Evolutionary conservation across 2,888 invertebrate species (phyloP), one percentile per base, ranked within the genome.

Genomic region (Lysandra bellargus): DNA sequence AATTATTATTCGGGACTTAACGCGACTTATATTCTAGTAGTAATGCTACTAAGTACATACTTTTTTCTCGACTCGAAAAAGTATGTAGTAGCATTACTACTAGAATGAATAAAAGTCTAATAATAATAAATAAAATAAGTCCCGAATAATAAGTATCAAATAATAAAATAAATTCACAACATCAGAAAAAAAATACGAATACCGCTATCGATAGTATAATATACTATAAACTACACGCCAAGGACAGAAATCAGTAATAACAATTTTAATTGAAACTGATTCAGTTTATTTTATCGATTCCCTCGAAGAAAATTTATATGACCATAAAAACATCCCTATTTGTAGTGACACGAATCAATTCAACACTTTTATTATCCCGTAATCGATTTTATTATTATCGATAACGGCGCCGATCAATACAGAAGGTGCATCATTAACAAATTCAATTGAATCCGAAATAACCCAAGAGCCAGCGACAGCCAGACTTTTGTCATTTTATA

Each of bases 361-460:
- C 57, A 57, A 53, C 76, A 49, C 49, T 33, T 76, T 76, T 76
- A 76, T 57, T 76, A 57, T 57, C 17, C 53, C 57, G 57, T 76
- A 53, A 57, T 57, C 76, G 76, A 76, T 76, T 76, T 78, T 80
- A 80, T 81, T 80, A 80, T 80, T 78, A 78, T 74, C 64, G 77
- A 79, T 79, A 81, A 80, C 76, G 79, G 79, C 79, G 80, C 57
- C 75, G 69, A 57, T 76, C 69, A 77, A 81, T 80, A 81, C 80
- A 80, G 82, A 80, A 79, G 80, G 79, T 80, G 81, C 80, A 75
- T 83, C 83, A 80, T 82, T 83, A 82, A 80, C 80, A 83, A 82
- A 82, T 80, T 80, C 81, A 80, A 78, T 80, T 80, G 74, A 5
- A 78, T 9, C 75, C 14, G 80, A 78, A 73, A 44, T 79, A 49